A percentile compares a stretch with the other conserved stretches of the same genome.
phyloP scores from a whole-genome alignment of 2,888 invertebrate genomes.

The Cenopis cana region DNA sequence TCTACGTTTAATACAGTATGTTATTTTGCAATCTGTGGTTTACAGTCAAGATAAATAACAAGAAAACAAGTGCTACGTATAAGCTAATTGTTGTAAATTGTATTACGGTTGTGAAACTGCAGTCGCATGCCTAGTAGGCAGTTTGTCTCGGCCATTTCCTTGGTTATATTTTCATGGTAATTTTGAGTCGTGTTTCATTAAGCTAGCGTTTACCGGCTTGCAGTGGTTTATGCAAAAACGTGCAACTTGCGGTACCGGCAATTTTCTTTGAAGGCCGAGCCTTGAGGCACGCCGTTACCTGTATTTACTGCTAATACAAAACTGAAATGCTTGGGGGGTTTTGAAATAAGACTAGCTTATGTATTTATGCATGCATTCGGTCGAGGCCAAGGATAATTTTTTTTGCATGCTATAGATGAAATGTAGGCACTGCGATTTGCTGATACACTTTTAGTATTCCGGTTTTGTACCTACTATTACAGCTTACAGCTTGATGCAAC shows the following conservation, averaged over 20 bases:
- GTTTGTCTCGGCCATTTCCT: conserved; percentile 37
- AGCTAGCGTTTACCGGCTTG: conserved; percentile 51
- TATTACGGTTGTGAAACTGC: conserved; percentile 24
- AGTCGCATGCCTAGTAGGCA: conserved; percentile 18
- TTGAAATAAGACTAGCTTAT: conserved; percentile 7
- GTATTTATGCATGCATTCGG: conserved; percentile 18
- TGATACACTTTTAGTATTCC: no score
- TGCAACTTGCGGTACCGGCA: conserved; percentile 52
- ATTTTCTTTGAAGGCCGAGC: conserved; percentile 59
- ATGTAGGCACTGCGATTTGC: background rate
- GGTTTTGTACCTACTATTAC: background rate
- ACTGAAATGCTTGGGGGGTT: conserved; percentile 21
- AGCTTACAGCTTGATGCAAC: background rate
- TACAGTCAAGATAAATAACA: no score
- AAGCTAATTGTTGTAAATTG: no score
- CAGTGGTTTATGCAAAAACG: conserved; percentile 57
- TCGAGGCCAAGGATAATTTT: conserved; percentile 20
- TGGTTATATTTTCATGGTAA: conserved; percentile 38
- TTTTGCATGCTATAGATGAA: conserved; percentile 10
- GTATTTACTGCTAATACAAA: conserved; percentile 40
- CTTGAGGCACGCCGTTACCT: conserved; percentile 48
- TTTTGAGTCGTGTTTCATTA: conserved; percentile 50
- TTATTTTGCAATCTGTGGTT: background rate
- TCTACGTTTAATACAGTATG: no score
- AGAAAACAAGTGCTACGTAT: no score